These are phyloP conservation scores for Pycnomerus fuliginosus DNA, from an alignment of 2,888 invertebrate genomes.

Conservation along the genomic window DNA sequence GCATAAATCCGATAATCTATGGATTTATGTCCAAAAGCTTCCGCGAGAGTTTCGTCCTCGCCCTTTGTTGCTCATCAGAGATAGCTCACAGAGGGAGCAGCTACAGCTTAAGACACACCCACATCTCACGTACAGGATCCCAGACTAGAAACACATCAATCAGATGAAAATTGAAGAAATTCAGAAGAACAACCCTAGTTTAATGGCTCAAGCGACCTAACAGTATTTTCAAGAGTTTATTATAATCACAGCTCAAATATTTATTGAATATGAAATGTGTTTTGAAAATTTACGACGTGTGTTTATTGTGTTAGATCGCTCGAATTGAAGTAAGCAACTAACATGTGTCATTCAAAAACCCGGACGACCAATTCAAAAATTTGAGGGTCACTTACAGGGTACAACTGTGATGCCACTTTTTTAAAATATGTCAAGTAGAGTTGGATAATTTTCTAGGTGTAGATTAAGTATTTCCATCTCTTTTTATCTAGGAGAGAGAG, in stretches of 20 bases:
- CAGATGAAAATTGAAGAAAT: constrained; percentile 30
- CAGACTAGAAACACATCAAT: constrained; percentile 46
- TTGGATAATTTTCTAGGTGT: too few species aligned
- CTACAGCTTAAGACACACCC: constrained; percentile 43
- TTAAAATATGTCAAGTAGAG: too few species aligned
- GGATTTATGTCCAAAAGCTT: constrained; percentile 75
- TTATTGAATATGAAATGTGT: background rate
- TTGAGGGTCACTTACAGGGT: too few species aligned
- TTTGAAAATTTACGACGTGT: background rate
- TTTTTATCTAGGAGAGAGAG: too few species aligned
- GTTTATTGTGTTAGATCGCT: too few species aligned
- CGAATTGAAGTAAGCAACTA: too few species aligned
- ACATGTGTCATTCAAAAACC: too few species aligned
- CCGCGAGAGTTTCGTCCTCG: constrained; percentile 59
- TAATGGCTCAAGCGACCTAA: background rate
- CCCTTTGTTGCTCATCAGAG: constrained; percentile 50
- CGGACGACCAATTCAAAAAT: too few species aligned
- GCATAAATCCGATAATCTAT: constrained; percentile 62
- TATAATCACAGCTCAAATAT: background rate
- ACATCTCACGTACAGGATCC: constrained; percentile 44
- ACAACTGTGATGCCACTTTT: too few species aligned
- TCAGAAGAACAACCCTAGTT: background rate
- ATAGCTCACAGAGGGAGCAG: constrained; percentile 32
- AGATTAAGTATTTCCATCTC: too few species aligned
- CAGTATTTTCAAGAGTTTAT: constrained; percentile 1